These are phyloP conservation scores for Phocoena phocoena DNA, from an alignment of 2,113 vertebrate species.

Conservation along the genomic window DNA sequence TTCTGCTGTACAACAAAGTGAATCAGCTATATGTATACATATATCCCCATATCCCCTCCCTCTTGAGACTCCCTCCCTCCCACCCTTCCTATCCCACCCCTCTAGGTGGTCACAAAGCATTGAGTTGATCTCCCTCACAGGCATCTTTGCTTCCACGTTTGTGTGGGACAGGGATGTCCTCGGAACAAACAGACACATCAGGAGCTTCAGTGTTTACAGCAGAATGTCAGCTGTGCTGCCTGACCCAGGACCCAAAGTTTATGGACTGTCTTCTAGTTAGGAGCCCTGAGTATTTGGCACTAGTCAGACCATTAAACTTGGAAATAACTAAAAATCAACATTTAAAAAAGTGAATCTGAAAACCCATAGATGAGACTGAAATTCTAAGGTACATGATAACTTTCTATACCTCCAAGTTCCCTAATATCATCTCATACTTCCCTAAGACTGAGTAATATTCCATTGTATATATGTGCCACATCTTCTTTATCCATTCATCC, in stretches of 20 bases:
- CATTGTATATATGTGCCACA: too few relatives aligned
- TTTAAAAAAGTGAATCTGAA: constrained; percentile 24
- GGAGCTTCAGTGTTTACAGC: background rate
- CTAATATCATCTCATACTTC: background rate
- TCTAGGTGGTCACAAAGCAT: too few relatives aligned
- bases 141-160: background rate
- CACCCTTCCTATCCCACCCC: too few relatives aligned
- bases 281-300: background rate
- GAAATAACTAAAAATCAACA: background rate
- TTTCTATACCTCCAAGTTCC: background rate
- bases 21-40: too few relatives aligned
- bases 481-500: too few relatives aligned
- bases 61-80: too few relatives aligned
- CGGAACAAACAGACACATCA: background rate
- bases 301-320: background rate
- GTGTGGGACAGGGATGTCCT: background rate
- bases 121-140: background rate
- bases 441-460: background rate
- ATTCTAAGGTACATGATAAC: background rate
- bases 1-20: too few relatives aligned
- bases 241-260: background rate
- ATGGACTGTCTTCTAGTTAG: background rate
- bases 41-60: too few relatives aligned
- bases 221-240: background rate
- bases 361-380: background rate